Conservation (phyloP, 2,797 vertebrate genomes). For the Acrocephalus scirpaceus region DNA sequence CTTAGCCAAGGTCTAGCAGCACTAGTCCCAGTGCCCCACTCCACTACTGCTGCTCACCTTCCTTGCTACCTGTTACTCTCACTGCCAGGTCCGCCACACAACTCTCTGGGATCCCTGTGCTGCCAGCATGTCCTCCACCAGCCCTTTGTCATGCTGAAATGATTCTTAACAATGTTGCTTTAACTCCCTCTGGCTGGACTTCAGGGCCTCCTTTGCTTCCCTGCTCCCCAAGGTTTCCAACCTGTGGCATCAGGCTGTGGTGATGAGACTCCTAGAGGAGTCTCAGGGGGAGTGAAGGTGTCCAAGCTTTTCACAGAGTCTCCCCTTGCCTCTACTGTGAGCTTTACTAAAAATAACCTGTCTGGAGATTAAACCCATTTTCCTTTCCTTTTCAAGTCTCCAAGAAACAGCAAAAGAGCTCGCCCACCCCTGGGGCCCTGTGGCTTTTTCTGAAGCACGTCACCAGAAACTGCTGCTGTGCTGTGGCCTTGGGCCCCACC, state of each 20-base stretch:
- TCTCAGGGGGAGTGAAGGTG: background rate
- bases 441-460: background rate
- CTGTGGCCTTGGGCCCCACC: background rate
- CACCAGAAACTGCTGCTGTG: background rate
- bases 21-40: background rate
- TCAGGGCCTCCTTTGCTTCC: background rate
- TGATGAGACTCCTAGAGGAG: background rate
- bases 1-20: background rate
- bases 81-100: background rate
- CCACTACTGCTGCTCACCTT: background rate
- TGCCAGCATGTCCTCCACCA: background rate
- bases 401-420: background rate
- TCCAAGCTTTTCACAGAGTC: background rate
- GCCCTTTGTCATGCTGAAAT: background rate
- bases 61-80: background rate
- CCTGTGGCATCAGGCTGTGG: accelerated
- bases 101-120: background rate
- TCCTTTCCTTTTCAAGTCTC: background rate
- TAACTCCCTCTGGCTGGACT: background rate
- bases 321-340: background rate
- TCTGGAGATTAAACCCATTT: background rate
- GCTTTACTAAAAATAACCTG: background rate
- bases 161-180: background rate
- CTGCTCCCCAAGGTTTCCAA: background rate
- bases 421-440: background rate